Evolutionary conservation across 2,888 invertebrate genomes (phyloP).

Genomic region (Microplitis deprimator): DNA sequence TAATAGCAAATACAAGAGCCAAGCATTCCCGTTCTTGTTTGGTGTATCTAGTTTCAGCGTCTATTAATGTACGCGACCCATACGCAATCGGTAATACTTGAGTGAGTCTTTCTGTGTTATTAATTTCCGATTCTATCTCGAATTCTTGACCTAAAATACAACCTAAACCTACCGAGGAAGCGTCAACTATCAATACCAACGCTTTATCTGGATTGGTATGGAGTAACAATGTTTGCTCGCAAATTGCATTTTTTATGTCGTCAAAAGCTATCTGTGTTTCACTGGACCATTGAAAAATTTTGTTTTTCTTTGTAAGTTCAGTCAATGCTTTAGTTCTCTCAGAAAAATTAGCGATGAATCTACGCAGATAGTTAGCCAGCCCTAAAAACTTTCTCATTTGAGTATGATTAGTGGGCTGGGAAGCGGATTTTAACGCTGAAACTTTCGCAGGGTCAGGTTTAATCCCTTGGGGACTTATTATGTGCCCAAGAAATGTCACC

Average conservation of each 20-base stretch:
- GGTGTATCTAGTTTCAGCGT: neutral
- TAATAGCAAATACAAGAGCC: neutral
- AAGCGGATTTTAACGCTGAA: neutral
- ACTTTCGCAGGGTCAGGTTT: neutral
- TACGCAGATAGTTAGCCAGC: neutral
- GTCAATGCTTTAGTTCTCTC: neutral
- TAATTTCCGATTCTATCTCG: neutral
- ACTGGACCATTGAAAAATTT: neutral
- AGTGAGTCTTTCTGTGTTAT: neutral
- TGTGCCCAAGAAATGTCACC: neutral
- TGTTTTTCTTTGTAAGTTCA: neutral
- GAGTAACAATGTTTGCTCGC: neutral
- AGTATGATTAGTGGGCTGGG: neutral
- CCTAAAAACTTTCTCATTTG: neutral
- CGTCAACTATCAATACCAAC: neutral
- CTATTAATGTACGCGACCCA: neutral
- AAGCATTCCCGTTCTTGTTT: slow-evolving; percentile 11
- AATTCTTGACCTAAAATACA: neutral
- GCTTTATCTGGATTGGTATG: neutral
- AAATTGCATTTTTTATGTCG: neutral
- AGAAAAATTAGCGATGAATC: neutral
- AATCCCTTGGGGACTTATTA: too few species aligned
- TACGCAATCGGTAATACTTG: neutral
- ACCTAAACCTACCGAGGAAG: neutral
- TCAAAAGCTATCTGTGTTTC: neutral